phyloP scores from a whole-genome alignment of 2,113 vertebrate genomes.

The Aspidoscelis tigris region DNA sequence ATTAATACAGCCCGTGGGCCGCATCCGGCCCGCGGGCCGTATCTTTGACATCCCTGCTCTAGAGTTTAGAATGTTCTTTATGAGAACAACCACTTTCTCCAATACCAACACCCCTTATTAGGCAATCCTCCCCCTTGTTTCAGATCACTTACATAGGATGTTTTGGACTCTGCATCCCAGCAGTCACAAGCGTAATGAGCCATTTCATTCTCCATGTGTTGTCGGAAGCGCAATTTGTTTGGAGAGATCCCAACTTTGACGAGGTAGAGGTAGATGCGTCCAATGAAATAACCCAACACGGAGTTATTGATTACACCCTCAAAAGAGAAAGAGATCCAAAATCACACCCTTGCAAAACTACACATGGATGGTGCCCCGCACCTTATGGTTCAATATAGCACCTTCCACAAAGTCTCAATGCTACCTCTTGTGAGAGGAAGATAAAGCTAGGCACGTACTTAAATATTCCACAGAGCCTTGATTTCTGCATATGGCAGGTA shows the following conservation, averaged over 20 bases:
- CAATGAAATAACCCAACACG: constrained; percentile 97
- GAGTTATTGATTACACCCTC: constrained; percentile 98
- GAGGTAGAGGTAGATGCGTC: constrained; percentile 98
- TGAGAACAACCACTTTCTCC: neutral
- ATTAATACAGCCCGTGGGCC: too few relatives aligned
- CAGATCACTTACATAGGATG: constrained; percentile 88
- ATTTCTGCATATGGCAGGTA: too few relatives aligned
- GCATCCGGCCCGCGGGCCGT: too few relatives aligned
- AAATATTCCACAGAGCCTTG: too few relatives aligned
- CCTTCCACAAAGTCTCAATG: neutral
- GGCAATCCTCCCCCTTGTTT: too few relatives aligned
- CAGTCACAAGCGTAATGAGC: constrained; percentile 99
- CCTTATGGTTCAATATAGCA: neutral
- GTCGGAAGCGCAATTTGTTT: constrained; percentile 96
- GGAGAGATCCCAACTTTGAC: constrained; percentile 91
- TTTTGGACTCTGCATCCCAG: constrained; percentile 98
- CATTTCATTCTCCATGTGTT: constrained; percentile 99
- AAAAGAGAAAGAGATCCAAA: constrained; percentile 19
- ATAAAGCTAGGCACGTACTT: too few relatives aligned
- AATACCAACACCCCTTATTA: too few relatives aligned
- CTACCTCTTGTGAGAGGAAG: too few relatives aligned
- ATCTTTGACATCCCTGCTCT: too few relatives aligned
- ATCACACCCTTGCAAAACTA: neutral
- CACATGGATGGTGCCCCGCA: neutral
- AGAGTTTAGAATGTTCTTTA: neutral